Base-by-base conservation (phyloP, 1,140 invertebrate genomes). In the Acromyrmex echinatior region DNA sequence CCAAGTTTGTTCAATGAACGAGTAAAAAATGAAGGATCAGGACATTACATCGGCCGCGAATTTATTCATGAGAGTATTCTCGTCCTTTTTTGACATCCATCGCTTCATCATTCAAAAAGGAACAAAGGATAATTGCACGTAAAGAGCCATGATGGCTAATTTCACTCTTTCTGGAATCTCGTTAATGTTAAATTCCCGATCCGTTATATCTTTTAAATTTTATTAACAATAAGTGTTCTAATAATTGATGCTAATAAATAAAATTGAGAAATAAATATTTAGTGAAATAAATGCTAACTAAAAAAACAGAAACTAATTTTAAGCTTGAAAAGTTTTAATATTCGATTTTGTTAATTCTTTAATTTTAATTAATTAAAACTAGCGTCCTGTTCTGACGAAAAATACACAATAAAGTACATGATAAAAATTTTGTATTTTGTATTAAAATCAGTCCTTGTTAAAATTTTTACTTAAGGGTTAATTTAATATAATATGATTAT, bases 41-140 rank as follows among this genome's bases (percentile, higher is more conserved):
- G 39, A 81, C n/a, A 49, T 73, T 82, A 73, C 3, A 68, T 73
- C 77, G 45, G 18, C 65, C 18, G 12, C 49, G 70, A 77, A 91
- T 87, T 88, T 90, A 91, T 88, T 88, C 89, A 88, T 86, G 63
- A 65, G 62, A 86, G 53, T 81, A 39, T 70, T 81, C 76, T 62
- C 76, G 60, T 88, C 85, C 56, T 81, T 56, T 88, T 88, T 86
- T 65, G 39, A 77, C 68, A 60, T 49, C 7, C 51, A 77, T 66
- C 35, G 14, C 53, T 88, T 86, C 86, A 86, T 85, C 16, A 6
- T 3, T 86, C 76, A 86, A 86, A 74, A 82, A 45, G 56, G 81
- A 74, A 81, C 78, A 90, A 80, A 90, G 68, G 63, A 73, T 82
- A 74, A 82, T 82, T 82, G 39, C 12, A 35, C 14, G n/a, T 53